Percentiles rank a stretch among this genome's conserved stretches.
Conservation (phyloP, 2,888 invertebrate genomes). For the Amphipyra berbera region DNA sequence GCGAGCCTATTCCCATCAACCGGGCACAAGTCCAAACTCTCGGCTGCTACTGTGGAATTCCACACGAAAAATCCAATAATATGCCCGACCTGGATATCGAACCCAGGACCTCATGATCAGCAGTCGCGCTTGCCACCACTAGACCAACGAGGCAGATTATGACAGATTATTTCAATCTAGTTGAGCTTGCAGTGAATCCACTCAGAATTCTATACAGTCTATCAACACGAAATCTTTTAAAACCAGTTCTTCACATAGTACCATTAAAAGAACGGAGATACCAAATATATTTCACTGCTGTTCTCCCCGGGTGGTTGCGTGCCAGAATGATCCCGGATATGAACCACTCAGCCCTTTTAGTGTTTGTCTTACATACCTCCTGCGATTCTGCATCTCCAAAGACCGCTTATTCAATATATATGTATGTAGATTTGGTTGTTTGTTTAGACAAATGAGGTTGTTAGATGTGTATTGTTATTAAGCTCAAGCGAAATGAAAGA, state of each 20-base stretch:
- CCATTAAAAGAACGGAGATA: constrained; percentile 16
- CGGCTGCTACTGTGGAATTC: too few relatives aligned
- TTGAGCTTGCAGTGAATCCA: background rate
- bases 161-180: background rate
- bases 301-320: constrained; percentile 61
- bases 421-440: constrained; percentile 8
- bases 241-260: background rate
- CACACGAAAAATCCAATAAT: too few relatives aligned
- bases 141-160: too few relatives aligned
- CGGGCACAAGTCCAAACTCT: too few relatives aligned
- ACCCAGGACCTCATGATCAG: too few relatives aligned
- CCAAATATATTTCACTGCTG: constrained; percentile 61
- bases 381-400: constrained; percentile 52
- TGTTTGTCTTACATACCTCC: constrained; percentile 66
- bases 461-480: constrained; percentile 1
- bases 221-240: background rate
- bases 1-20: too few relatives aligned
- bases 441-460: constrained; percentile 2
- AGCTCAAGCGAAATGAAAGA: constrained; percentile 4
- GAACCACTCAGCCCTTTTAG: constrained; percentile 75
- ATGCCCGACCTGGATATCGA: too few relatives aligned
- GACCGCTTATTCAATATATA: constrained; percentile 12
- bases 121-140: too few relatives aligned
- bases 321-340: constrained; percentile 74
- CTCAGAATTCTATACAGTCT: too few relatives aligned